A percentile compares a stretch with the other conserved stretches of the same genome.
Conservation (phyloP, 2,797 vertebrate species). For the Pseudotriccus pelzelni region DNA sequence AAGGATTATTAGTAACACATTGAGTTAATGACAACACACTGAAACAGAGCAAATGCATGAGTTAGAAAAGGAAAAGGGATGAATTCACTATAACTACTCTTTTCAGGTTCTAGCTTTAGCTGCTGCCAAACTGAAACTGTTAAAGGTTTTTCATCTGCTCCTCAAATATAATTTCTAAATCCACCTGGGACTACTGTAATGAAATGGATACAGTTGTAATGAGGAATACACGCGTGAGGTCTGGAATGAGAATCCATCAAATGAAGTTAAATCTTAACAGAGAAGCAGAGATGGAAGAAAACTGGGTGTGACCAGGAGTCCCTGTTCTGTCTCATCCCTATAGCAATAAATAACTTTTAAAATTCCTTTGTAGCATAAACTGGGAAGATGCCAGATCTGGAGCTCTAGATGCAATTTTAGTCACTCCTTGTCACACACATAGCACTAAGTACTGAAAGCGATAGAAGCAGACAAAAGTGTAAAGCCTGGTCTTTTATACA, state of each 20-base stretch:
- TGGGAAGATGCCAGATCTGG: neutral
- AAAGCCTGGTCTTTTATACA: neutral
- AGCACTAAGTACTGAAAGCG: neutral
- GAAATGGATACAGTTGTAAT: neutral
- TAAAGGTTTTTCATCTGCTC: slow-evolving; percentile 23
- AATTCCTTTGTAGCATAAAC: neutral
- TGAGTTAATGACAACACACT: neutral
- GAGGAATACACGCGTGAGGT: neutral
- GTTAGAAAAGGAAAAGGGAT: neutral
- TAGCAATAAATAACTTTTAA: neutral
- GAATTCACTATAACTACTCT: neutral
- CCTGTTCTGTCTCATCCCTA: neutral
- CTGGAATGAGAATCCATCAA: neutral
- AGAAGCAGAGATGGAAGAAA: neutral
- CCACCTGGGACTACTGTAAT: neutral
- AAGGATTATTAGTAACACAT: neutral
- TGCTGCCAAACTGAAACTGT: neutral
- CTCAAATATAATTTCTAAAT: slow-evolving; percentile 17
- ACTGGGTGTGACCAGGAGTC: neutral
- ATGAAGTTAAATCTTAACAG: neutral
- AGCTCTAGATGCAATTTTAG: neutral
- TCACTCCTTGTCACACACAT: neutral
- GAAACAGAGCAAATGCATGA: neutral
- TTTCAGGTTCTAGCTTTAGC: neutral
- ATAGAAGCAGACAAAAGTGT: neutral